Evolutionary conservation across 2,888 invertebrate species (phyloP).

Genomic region (Leptinotarsa peninsularis): DNA sequence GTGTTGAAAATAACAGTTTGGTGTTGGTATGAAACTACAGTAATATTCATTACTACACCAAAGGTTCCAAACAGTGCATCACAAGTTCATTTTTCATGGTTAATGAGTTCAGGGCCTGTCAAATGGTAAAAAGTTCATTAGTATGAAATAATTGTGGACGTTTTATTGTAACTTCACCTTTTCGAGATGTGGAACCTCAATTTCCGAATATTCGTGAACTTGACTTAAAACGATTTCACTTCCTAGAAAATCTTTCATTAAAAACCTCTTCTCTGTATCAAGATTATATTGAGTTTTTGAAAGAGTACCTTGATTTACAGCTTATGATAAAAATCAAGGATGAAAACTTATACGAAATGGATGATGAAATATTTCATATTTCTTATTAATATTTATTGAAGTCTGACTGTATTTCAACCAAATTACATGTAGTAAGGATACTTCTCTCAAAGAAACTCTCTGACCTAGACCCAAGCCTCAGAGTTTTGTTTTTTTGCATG

Average conservation of each 20-base stretch:
- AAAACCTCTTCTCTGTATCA: not conserved
- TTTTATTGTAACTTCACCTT: not conserved
- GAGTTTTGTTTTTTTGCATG: not conserved
- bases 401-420: not conserved
- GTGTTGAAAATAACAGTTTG: too few species aligned
- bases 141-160: not conserved
- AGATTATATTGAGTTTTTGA: not conserved
- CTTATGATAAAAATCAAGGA: not conserved
- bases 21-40: too few species aligned
- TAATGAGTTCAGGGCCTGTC: too few species aligned
- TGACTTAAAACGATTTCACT: not conserved
- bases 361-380: slow-evolving; percentile 5
- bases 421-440: not conserved
- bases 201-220: not conserved
- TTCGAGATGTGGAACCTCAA: not conserved
- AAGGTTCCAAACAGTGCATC: too few species aligned
- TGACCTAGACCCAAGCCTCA: not conserved
- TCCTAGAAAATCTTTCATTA: not conserved
- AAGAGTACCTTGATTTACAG: not conserved
- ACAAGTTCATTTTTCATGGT: too few species aligned
- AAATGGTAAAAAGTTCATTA: too few species aligned
- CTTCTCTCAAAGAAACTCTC: slow-evolving; percentile 3
- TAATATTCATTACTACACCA: too few species aligned
- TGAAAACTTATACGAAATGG: not conserved
- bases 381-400: not conserved